phyloP scores from a whole-genome alignment of 1,140 invertebrate species.

The Lepidurus couesii region DNA sequence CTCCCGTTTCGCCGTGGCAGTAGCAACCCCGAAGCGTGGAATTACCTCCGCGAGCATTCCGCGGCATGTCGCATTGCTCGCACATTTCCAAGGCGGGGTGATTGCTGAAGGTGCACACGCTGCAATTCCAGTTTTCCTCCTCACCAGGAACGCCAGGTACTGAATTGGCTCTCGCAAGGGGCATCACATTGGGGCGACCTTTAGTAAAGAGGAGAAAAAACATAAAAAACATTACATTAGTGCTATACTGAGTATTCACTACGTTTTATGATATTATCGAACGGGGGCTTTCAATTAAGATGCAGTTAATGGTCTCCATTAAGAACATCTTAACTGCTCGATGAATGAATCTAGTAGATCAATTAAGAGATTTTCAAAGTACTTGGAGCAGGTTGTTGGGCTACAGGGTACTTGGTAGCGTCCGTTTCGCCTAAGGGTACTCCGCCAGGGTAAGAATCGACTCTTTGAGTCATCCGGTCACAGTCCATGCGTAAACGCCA shows the following conservation, averaged over 20 bases:
- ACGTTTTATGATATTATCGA: not conserved
- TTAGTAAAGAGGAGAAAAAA: too few relatives aligned
- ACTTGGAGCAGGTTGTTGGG: not conserved
- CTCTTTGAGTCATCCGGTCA: conserved; percentile 50
- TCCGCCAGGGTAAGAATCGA: conserved; percentile 47
- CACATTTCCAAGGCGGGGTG: conserved; percentile 80
- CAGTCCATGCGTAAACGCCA: conserved; percentile 56
- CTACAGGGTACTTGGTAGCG: not conserved
- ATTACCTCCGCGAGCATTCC: conserved; percentile 35
- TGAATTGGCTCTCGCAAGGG: not conserved
- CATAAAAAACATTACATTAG: not conserved
- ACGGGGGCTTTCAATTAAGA: not conserved
- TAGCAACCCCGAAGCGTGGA: conserved; percentile 1
- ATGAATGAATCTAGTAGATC: not conserved
- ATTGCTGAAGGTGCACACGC: conserved; percentile 86
- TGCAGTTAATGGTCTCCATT: not conserved
- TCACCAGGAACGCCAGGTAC: conserved; percentile 12
- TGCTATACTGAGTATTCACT: not conserved
- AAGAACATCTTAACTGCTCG: not conserved
- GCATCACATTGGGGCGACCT: not conserved
- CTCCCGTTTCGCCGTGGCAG: conserved; percentile 20
- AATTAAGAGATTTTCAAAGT: too few relatives aligned
- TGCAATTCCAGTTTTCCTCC: conserved; percentile 65
- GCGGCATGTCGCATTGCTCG: conserved; percentile 77
- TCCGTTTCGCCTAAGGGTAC: conserved; percentile 1